Percentiles rank a stretch among this genome's conserved stretches.
Evolutionary conservation across 2,888 invertebrate genomes (phyloP).

Genomic region (Trisateles emortualis): DNA sequence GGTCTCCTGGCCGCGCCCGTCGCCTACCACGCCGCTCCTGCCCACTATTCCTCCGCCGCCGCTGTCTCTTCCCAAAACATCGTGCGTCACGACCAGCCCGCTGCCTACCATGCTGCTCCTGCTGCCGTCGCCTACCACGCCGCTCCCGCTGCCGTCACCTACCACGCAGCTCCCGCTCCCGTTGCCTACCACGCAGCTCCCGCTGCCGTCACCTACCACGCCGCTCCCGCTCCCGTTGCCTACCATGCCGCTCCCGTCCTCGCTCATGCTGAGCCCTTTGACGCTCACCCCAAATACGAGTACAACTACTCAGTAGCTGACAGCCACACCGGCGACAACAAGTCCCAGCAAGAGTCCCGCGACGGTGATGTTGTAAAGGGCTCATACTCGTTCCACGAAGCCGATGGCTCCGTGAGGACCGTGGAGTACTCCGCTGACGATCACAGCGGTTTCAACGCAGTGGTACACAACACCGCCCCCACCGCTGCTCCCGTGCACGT

Average conservation of each 20-base stretch:
- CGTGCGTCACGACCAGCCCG: constrained; percentile 64
- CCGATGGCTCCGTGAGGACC: constrained; percentile 81
- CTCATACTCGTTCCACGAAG: constrained; percentile 78
- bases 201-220: constrained; percentile 29
- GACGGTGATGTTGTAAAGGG: constrained; percentile 83
- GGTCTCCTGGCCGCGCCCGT: constrained; percentile 64
- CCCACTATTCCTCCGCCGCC: constrained; percentile 66
- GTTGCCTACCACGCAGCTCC: constrained; percentile 49
- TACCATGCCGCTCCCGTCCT: constrained; percentile 50
- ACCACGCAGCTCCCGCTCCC: constrained; percentile 20
- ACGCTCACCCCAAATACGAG: constrained; percentile 71
- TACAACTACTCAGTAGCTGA: constrained; percentile 85
- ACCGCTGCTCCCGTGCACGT: constrained; percentile 48
- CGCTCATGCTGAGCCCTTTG: constrained; percentile 19
- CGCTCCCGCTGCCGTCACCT: constrained; percentile 39
- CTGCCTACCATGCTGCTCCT: constrained; percentile 42
- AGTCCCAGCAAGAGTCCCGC: constrained; percentile 78
- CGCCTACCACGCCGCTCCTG: constrained; percentile 70
- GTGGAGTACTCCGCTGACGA: constrained; percentile 82
- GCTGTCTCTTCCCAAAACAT: constrained; percentile 69
- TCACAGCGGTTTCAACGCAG: constrained; percentile 76
- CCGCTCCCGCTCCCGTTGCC: constrained; percentile 19
- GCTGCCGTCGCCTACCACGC: constrained; percentile 25
- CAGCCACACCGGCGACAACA: constrained; percentile 82
- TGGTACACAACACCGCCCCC: constrained; percentile 65